Conservation (phyloP, 2,888 invertebrate species). For the Merodon equestris region DNA sequence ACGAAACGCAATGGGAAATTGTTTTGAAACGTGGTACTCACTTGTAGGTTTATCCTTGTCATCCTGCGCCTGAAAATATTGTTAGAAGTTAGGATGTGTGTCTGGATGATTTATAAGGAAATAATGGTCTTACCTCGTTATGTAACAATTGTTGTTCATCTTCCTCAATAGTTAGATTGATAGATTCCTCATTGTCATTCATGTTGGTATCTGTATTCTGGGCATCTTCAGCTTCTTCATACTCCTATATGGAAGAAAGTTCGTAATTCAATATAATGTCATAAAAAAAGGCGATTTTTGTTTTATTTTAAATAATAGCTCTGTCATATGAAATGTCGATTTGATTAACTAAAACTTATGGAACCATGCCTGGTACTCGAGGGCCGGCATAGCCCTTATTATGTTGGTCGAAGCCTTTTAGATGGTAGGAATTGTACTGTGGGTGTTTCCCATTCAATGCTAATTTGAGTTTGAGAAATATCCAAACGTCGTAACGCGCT, state of each 20-base stretch:
- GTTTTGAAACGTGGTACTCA: slow-evolving; percentile 75
- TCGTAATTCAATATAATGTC: too few relatives aligned
- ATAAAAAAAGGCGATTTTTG: too few relatives aligned
- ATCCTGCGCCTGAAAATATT: slow-evolving; percentile 78
- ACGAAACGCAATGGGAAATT: slow-evolving; percentile 2
- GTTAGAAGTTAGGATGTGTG: background rate
- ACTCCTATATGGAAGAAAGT: slow-evolving; percentile 43
- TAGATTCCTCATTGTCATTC: slow-evolving; percentile 87
- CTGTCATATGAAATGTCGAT: too few relatives aligned
- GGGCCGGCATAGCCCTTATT: too few relatives aligned
- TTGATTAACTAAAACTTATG: too few relatives aligned
- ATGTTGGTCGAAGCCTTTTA: too few relatives aligned
- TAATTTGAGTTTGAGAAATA: too few relatives aligned
- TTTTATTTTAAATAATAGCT: too few relatives aligned
- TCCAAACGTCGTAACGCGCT: too few relatives aligned
- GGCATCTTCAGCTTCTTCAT: slow-evolving; percentile 71
- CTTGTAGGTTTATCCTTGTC: slow-evolving; percentile 82
- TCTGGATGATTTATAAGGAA: background rate
- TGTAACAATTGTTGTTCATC: slow-evolving; percentile 87
- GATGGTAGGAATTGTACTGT: too few relatives aligned
- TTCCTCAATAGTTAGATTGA: slow-evolving; percentile 89
- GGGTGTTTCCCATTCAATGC: too few relatives aligned
- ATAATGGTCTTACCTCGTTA: slow-evolving; percentile 82
- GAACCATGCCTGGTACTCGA: too few relatives aligned
- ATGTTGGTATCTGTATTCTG: slow-evolving; percentile 72